A percentile compares a stretch with the other conserved stretches of the same genome.
Conservation (phyloP, 2,797 vertebrate genomes). For the Serranus cabrilla region DNA sequence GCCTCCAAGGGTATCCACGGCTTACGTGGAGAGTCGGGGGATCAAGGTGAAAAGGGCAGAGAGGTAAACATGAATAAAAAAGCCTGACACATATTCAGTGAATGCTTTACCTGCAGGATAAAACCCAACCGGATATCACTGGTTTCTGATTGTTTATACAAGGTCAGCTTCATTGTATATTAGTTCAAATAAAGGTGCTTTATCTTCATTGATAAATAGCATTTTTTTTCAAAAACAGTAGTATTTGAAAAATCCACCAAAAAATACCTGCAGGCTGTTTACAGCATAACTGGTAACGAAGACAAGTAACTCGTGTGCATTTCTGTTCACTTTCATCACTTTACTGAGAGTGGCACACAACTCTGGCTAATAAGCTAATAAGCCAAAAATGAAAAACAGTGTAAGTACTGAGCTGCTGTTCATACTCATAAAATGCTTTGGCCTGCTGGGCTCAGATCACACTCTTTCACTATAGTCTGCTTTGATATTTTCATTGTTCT, state of each 20-base stretch:
- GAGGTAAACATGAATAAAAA: slow-evolving; percentile 79
- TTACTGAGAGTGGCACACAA: neutral
- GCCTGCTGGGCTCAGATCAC: neutral
- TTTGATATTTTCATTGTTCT: neutral
- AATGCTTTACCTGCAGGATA: neutral
- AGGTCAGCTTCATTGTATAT: neutral
- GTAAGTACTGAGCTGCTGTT: neutral
- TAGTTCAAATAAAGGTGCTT: neutral
- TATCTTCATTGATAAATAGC: too few species aligned
- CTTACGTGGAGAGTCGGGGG: slow-evolving; percentile 83
- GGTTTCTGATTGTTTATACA: neutral
- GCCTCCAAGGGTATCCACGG: slow-evolving; percentile 87
- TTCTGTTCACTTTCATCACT: too few species aligned
- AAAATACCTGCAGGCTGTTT: too few species aligned
- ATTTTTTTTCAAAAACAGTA: too few species aligned
- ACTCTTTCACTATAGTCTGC: neutral
- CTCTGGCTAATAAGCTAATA: too few species aligned
- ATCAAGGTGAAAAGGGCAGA: slow-evolving; percentile 83
- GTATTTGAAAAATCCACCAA: too few species aligned
- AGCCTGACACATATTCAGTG: neutral
- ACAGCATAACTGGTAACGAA: too few species aligned
- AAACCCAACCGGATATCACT: neutral
- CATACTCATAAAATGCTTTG: neutral
- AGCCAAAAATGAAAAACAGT: neutral
- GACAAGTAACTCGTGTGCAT: too few species aligned